phyloP scores from a whole-genome alignment of 2,888 invertebrate species.

The Chrysolina americana region DNA sequence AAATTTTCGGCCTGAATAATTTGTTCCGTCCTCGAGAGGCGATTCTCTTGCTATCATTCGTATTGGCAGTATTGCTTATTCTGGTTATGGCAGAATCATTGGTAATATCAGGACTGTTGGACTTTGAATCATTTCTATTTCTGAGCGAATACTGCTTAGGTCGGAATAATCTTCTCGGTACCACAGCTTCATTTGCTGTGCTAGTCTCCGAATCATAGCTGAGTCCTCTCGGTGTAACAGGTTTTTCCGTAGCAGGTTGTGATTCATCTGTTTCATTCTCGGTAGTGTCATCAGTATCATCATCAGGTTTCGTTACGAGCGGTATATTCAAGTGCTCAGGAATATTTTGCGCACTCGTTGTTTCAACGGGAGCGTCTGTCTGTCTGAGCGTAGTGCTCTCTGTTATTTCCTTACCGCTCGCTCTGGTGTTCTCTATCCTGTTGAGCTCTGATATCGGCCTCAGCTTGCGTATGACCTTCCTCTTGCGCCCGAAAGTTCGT shows the following conservation, averaged over 20 bases:
- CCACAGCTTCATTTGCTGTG: background rate
- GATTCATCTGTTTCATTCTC: background rate
- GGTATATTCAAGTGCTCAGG: background rate
- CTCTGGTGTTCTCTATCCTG: conserved; percentile 4
- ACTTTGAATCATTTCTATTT: background rate
- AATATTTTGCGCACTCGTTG: background rate
- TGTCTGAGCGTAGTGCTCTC: background rate
- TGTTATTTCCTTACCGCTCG: conserved; percentile 9
- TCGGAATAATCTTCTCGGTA: background rate
- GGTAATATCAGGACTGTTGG: background rate
- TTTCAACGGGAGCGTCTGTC: conserved; percentile 6
- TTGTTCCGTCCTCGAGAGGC: conserved; percentile 13
- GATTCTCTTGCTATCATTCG: background rate
- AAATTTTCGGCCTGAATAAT: conserved; percentile 18
- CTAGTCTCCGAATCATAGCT: background rate
- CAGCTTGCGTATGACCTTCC: conserved; percentile 62
- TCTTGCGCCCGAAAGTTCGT: conserved; percentile 48
- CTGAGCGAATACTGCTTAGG: background rate
- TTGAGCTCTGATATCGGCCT: conserved; percentile 53
- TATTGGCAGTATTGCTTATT: background rate
- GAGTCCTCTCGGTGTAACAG: background rate
- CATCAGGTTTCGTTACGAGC: background rate
- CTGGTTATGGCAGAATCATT: background rate
- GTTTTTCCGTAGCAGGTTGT: background rate
- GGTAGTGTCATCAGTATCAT: background rate